Evolutionary conservation across 2,113 vertebrate species (phyloP).

Genomic region (Elanus axillaris): DNA sequence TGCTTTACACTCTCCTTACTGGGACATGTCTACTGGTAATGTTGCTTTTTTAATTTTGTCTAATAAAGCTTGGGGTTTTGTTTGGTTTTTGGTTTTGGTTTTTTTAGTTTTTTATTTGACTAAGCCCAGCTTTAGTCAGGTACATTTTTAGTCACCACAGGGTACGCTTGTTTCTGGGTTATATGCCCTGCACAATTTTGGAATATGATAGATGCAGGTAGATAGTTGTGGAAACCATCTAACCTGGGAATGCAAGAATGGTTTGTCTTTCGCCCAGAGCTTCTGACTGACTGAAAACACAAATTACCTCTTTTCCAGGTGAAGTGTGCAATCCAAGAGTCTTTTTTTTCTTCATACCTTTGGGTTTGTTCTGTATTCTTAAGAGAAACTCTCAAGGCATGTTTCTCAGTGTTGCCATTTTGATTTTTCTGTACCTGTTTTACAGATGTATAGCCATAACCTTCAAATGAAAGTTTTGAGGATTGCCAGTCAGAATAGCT

Average conservation of each 20-base stretch:
- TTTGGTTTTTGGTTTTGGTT: no score
- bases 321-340: background rate
- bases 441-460: background rate
- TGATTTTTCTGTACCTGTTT: background rate
- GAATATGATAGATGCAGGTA: background rate
- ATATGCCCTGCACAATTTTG: background rate
- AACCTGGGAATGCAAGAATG: background rate
- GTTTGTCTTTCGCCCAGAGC: background rate
- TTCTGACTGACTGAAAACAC: background rate
- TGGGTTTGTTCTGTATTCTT: background rate
- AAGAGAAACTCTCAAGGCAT: background rate
- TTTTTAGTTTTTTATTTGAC: background rate
- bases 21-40: conserved; percentile 97
- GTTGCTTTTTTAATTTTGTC: background rate
- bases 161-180: background rate
- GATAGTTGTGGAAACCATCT: background rate
- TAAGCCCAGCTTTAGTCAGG: background rate
- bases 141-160: background rate
- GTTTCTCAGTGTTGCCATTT: background rate
- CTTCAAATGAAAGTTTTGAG: background rate
- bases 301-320: background rate
- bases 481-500: background rate
- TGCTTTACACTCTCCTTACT: conserved; percentile 94
- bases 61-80: background rate
- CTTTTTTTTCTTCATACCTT: background rate